Conservation (phyloP, 1,140 invertebrate genomes). For the Campoletis sonorensis region DNA sequence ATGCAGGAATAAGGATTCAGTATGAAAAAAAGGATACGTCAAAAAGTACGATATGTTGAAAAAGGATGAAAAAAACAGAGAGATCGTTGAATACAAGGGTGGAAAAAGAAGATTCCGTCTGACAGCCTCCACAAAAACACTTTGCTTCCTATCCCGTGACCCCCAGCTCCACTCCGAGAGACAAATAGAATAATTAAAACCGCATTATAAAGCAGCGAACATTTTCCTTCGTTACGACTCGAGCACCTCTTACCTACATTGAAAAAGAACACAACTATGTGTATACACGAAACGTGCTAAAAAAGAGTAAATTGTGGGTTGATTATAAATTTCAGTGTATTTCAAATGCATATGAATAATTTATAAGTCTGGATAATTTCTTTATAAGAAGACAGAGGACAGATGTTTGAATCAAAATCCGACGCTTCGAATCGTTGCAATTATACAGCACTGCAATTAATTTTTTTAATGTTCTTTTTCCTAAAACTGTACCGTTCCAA, state of each 20-base stretch:
- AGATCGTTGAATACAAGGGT: no score
- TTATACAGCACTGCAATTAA: no score
- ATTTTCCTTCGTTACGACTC: slow-evolving; percentile 43
- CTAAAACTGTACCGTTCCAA: no score
- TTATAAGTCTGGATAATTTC: not conserved
- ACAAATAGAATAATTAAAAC: slow-evolving; percentile 72
- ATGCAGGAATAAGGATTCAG: not conserved
- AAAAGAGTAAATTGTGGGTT: not conserved
- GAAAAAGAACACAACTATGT: not conserved
- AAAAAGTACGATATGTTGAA: not conserved
- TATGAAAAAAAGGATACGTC: not conserved
- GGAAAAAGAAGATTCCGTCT: not conserved
- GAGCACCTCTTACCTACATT: slow-evolving; percentile 4
- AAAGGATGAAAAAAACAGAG: not conserved
- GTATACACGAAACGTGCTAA: not conserved
- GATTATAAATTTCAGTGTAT: no score
- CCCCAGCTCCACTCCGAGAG: slow-evolving; percentile 34
- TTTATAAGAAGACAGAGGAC: no score
- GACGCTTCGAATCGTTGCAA: no score
- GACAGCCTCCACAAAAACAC: slow-evolving; percentile 55
- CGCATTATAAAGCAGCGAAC: slow-evolving; percentile 59
- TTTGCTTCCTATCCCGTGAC: slow-evolving; percentile 7
- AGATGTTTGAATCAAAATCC: no score
- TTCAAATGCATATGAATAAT: no score
- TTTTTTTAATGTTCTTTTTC: no score